Conservation (phyloP, 2,113 vertebrate genomes). For the Oplegnathus fasciatus region DNA sequence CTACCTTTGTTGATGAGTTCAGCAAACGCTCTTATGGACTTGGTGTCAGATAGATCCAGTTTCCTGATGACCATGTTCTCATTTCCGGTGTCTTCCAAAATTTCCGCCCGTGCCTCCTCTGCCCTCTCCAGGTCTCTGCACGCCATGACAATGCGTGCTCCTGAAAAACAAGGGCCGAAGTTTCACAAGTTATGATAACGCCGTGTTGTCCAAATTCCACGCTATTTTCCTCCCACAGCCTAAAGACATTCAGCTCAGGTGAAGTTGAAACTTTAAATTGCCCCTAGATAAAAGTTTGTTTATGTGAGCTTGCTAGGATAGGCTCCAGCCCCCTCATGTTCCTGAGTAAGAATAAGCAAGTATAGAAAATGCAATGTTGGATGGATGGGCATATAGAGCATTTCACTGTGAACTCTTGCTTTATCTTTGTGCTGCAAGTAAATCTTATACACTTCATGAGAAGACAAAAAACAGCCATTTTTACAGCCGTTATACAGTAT, state of each 20-base stretch:
- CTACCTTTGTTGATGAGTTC: constrained; percentile 82
- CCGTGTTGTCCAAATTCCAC: not conserved
- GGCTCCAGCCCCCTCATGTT: not conserved
- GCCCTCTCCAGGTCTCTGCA: constrained; percentile 85
- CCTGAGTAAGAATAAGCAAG: not conserved
- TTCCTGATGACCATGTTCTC: constrained; percentile 81
- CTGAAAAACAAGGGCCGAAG: constrained; percentile 57
- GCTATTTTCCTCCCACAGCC: not conserved
- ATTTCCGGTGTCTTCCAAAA: constrained; percentile 84
- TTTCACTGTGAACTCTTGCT: no score
- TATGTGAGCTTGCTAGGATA: not conserved
- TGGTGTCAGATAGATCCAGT: constrained; percentile 85
- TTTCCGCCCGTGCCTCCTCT: constrained; percentile 77
- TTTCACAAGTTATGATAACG: not conserved
- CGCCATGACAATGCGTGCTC: constrained; percentile 84
- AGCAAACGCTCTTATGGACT: constrained; percentile 83
- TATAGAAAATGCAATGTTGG: not conserved
- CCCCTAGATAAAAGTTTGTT: not conserved
- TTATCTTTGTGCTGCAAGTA: not conserved
- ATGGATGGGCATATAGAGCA: not conserved
- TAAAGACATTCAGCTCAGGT: not conserved
- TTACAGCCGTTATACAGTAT: not conserved
- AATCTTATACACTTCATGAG: not conserved
- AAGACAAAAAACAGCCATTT: not conserved
- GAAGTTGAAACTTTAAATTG: not conserved